Evolutionary conservation across 2,888 invertebrate species (phyloP), one percentile per base, ranked within the genome.

Genomic region (Crocallis elinguaria): DNA sequence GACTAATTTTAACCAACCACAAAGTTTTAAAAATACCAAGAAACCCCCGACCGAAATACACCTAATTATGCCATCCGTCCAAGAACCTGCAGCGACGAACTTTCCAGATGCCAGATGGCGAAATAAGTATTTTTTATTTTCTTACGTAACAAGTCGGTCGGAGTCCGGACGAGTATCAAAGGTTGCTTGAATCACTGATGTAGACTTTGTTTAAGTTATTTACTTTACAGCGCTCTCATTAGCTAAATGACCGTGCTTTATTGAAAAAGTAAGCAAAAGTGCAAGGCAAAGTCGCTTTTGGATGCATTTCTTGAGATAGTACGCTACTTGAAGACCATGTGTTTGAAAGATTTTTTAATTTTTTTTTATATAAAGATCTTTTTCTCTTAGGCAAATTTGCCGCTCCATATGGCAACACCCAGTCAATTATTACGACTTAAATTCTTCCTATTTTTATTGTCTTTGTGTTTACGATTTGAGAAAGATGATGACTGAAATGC

Each of bases 191-290:
- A 77, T 79, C 74, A 78, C 78, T 80, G 78, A 78, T 80, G 77
- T 71, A 80, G 82, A 85, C 81, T 86, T 86, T 83, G 84, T 84
- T 82, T 75, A 76, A 83, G 72, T 82, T 88, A 86, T 88, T 88
- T 85, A 82, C 83, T 87, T 82, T 81, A 75, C 74, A 85, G 80
- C 73, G 76, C 74, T 79, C 85, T 88, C 88, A 87, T 89, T 88
- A 88, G 82, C 84, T 83, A 86, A 88, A 87, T 86, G 82, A 84
- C 86, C 82, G 81, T 82, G 75, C 71, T 77, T 82, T 84, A 85
- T 86, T 86, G 77, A 82, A 85, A 82, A 73, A 78, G 81, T 64
- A 61, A 62, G 60, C 60, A 65, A 60, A 64, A 62, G 52, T 53
- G 57, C 54, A 56, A 42, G 19, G 41, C 33, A 27, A 39, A 43